Percentiles rank a stretch among this genome's conserved stretches.
Evolutionary conservation across 2,888 invertebrate genomes (phyloP).

Genomic region (Trypoxylon attenuatum): DNA sequence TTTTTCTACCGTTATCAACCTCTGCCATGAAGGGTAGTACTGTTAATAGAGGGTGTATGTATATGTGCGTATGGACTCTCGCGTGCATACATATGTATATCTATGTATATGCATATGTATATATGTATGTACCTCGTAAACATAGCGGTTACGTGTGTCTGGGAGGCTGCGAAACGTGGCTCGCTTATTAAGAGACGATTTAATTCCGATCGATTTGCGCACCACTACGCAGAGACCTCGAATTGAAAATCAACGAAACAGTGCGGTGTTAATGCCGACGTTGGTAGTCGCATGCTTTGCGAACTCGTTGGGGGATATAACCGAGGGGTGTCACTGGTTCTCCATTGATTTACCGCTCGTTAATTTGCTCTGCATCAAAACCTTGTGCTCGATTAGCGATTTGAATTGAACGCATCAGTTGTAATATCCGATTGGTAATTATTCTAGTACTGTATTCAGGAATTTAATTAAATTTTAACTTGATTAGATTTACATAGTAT

Average conservation of each 20-base stretch:
- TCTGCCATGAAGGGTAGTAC: not conserved
- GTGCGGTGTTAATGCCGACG: not conserved
- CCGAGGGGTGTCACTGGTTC: too few relatives aligned
- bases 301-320: too few relatives aligned
- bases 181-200: conserved; percentile 23
- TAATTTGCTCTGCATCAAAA: too few relatives aligned
- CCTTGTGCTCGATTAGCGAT: too few relatives aligned
- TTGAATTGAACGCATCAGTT: too few relatives aligned
- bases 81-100: not conserved
- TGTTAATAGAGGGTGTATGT: not conserved
- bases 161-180: conserved; percentile 5
- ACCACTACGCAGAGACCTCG: not conserved
- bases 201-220: conserved; percentile 16
- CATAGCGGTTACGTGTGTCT: not conserved
- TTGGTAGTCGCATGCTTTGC: not conserved
- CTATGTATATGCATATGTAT: not conserved
- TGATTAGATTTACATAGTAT: too few relatives aligned
- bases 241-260: not conserved
- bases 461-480: too few relatives aligned
- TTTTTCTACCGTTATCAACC: too few relatives aligned
- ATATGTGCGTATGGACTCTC: not conserved
- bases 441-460: too few relatives aligned
- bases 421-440: too few relatives aligned
- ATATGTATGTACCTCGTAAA: not conserved
- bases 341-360: too few relatives aligned